Conservation (phyloP, 1,140 invertebrate species). For the Arion vulgaris region DNA sequence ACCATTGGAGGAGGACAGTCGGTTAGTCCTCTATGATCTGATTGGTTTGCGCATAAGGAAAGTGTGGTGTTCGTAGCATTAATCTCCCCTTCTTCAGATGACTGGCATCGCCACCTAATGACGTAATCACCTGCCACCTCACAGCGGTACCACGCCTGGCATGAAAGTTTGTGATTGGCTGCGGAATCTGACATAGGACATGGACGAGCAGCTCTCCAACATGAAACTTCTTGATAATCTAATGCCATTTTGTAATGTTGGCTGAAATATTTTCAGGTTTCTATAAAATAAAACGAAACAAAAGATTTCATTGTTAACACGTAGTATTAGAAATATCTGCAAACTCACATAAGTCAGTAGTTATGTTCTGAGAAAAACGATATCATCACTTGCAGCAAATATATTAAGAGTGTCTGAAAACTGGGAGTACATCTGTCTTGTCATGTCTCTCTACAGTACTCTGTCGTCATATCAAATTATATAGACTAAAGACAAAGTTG, state of each 20-base stretch:
- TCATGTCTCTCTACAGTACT: too few species aligned
- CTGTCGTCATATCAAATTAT: too few species aligned
- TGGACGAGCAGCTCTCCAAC: slow-evolving; percentile 7
- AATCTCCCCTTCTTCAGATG: background rate
- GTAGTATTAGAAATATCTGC: too few species aligned
- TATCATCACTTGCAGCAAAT: too few species aligned
- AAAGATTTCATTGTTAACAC: too few species aligned
- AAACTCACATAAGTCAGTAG: too few species aligned
- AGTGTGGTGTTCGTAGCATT: background rate
- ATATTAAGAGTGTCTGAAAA: too few species aligned
- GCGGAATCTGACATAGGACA: background rate
- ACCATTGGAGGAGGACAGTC: slow-evolving; percentile 25
- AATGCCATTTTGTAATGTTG: background rate
- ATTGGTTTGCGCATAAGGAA: background rate
- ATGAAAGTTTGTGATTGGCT: background rate
- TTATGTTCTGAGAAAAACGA: too few species aligned
- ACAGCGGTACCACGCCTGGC: slow-evolving; percentile 18
- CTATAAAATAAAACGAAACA: background rate
- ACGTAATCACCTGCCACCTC: slow-evolving; percentile 28
- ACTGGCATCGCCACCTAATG: slow-evolving; percentile 17
- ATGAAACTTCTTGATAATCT: background rate
- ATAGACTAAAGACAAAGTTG: too few species aligned
- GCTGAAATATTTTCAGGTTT: background rate
- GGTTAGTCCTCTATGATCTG: background rate
- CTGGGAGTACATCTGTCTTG: too few species aligned